Conservation (phyloP, 2,113 vertebrate species). For the Lamprologus tigripictilis region DNA sequence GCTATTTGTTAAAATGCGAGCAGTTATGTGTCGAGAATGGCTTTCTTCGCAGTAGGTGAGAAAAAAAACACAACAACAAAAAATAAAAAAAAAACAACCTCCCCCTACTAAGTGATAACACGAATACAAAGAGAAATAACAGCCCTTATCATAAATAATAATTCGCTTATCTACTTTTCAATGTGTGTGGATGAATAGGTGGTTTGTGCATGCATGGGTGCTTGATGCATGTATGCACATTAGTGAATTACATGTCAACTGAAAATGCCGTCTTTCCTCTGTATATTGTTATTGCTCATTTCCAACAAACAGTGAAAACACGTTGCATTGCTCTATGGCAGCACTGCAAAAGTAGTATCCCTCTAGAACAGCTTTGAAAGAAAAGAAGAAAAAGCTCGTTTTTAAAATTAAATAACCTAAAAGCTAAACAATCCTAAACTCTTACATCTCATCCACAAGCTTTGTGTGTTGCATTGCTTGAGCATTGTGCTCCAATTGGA, state of each 20-base stretch:
- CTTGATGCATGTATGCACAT: background rate
- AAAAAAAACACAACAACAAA: background rate
- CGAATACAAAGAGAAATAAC: slow-evolving; percentile 5
- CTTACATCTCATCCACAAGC: background rate
- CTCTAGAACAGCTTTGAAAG: background rate
- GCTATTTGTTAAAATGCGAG: slow-evolving; percentile 14
- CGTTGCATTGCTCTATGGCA: slow-evolving; percentile 60
- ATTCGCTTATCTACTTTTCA: background rate
- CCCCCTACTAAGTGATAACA: background rate
- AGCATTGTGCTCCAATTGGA: background rate
- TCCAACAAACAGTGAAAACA: slow-evolving; percentile 34
- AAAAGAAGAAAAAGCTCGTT: background rate
- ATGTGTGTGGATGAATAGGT: background rate
- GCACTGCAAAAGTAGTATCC: slow-evolving; percentile 4
- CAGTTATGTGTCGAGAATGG: slow-evolving; percentile 13
- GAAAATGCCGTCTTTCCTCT: background rate
- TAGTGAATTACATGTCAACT: background rate
- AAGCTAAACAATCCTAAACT: background rate
- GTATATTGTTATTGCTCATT: background rate
- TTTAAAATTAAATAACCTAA: background rate
- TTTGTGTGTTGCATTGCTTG: slow-evolving; percentile 9
- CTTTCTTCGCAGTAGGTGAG: background rate
- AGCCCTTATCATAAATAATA: slow-evolving; percentile 6
- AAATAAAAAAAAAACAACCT: background rate
- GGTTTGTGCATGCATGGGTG: background rate